Conservation (phyloP, 1,140 invertebrate genomes). For the Pteromalus puparum region DNA sequence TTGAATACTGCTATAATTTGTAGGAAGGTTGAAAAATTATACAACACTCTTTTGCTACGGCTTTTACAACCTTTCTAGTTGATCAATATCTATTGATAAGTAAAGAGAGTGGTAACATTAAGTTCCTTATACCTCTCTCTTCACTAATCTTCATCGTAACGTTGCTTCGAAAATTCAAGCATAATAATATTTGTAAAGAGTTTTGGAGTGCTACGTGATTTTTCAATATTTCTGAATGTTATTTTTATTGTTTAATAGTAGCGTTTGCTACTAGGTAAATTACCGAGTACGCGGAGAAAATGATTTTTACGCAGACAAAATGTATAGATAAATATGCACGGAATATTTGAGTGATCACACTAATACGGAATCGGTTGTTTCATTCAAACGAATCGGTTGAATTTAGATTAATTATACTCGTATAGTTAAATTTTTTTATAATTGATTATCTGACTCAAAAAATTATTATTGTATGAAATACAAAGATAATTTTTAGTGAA, state of each 20-base stretch:
- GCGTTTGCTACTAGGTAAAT: background rate
- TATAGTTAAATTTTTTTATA: too few species aligned
- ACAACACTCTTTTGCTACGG: background rate
- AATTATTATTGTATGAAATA: background rate
- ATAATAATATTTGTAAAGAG: background rate
- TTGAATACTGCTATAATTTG: background rate
- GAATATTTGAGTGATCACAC: too few species aligned
- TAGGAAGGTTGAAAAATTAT: background rate
- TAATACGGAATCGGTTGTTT: background rate
- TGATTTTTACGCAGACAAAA: background rate
- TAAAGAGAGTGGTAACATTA: background rate
- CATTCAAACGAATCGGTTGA: too few species aligned
- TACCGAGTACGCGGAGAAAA: conserved; percentile 8
- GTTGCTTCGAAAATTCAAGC: background rate
- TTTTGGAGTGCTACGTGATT: background rate
- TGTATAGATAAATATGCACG: too few species aligned
- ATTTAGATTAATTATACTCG: too few species aligned
- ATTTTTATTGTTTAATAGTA: background rate
- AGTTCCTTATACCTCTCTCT: too few species aligned
- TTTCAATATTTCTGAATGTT: background rate
- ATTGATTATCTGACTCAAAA: background rate
- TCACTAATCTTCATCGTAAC: too few species aligned
- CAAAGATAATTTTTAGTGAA: background rate
- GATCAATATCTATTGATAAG: background rate
- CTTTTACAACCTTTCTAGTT: conserved; percentile 3